Base-by-base conservation (phyloP, 2,113 vertebrate species). In the Capreolus pygargus region DNA sequence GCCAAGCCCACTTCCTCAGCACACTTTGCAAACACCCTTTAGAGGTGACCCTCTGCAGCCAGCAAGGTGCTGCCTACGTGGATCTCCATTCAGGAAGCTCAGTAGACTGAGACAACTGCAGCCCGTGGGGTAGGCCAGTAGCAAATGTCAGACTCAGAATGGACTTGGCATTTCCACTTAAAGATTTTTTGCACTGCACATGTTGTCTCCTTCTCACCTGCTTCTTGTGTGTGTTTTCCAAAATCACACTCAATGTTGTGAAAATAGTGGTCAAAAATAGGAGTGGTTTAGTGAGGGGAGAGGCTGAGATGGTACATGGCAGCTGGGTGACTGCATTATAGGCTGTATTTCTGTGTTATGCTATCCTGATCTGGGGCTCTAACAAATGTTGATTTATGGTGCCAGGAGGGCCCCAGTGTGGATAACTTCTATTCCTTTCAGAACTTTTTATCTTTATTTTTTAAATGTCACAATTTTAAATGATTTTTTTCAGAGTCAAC, bases 371-470 rank as follows among this genome's bases (percentile, higher is more conserved):
- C 19, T 94, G 76, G 19, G 50, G 13, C 45, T 79, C 27, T 86
- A 78, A 61, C 27, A 7, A 27, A 64, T 13, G 55, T 43, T 67
- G 45, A 89, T 78, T 94, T 55, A 30, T 16, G 58, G 7, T 28
- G 23, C 47, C 43, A 61, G 28, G 6, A 10, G 30, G 45, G 76
- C 36, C 83, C 83, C 6, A 1, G 33, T 88, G 27, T 58, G 70
- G 39, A 9, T 84, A 79, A 91, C 82, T 86, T 97, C 43, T 88
- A 16, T 78, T 96, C 70, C 30, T 88, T 95, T 93, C 7, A 14
- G 30, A 87, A 97, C 23, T 61, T 96, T 92, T 86, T 2, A 92
- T 92, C 64, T 96, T 91, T 87, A 74, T 86, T 67, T 86, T 93
- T 96, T 50, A 76, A 93, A 94, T 93, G 89, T 87, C 95, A 91